Conservation (phyloP, 1,140 invertebrate species). For the Zaprionus tsacasi region DNA sequence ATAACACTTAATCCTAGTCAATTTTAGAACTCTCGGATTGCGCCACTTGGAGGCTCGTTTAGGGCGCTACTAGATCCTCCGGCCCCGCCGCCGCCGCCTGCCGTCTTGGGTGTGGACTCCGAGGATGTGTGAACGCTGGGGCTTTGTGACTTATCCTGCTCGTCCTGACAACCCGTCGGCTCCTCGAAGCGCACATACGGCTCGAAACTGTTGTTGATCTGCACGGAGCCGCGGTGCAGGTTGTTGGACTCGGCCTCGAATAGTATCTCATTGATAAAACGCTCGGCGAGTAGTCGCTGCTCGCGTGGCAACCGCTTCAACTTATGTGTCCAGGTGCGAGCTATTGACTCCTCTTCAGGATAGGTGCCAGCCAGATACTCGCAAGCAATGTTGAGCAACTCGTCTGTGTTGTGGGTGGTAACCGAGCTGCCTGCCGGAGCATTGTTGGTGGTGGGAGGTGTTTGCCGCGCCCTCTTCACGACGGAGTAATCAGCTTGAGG, state of each 20-base stretch:
- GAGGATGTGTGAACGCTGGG: slow-evolving; percentile 72
- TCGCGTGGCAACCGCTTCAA: slow-evolving; percentile 71
- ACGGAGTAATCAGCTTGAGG: slow-evolving; percentile 13
- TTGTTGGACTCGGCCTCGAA: slow-evolving; percentile 80
- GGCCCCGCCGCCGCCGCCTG: slow-evolving; percentile 19
- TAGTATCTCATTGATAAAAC: slow-evolving; percentile 81
- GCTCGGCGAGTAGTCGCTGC: slow-evolving; percentile 74
- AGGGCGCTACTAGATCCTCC: slow-evolving; percentile 9
- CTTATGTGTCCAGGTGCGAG: slow-evolving; percentile 77
- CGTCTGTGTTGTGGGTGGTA: slow-evolving; percentile 61
- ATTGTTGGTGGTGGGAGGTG: slow-evolving; percentile 39
- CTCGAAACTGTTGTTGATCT: slow-evolving; percentile 79
- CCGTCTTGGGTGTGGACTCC: slow-evolving; percentile 56
- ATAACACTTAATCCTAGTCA: slow-evolving; percentile 44
- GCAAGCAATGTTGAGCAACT: slow-evolving; percentile 77
- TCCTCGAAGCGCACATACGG: slow-evolving; percentile 78
- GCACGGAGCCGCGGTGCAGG: slow-evolving; percentile 75
- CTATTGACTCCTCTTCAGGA: slow-evolving; percentile 79
- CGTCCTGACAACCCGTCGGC: slow-evolving; percentile 48
- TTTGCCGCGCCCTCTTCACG: slow-evolving; percentile 52
- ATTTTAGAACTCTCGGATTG: slow-evolving; percentile 38
- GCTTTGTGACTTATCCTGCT: slow-evolving; percentile 78
- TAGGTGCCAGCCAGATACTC: slow-evolving; percentile 73
- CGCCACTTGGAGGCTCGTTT: slow-evolving; percentile 19
- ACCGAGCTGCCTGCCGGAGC: slow-evolving; percentile 16